phyloP scores from a whole-genome alignment of 2,113 vertebrate genomes.

The Pterocles orientalis region DNA sequence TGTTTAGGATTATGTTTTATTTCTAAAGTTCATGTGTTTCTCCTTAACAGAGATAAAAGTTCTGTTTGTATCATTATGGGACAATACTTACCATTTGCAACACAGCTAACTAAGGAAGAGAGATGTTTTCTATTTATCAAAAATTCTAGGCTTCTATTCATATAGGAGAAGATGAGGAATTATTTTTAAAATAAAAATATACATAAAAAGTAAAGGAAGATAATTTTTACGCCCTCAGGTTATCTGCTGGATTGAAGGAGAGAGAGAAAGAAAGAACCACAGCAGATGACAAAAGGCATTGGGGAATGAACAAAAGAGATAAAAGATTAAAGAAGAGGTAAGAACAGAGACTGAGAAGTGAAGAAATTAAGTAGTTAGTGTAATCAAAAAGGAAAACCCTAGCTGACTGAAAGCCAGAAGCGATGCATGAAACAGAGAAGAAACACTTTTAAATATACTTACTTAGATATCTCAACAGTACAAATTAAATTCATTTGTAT shows the following conservation, averaged over 20 bases:
- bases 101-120: background rate
- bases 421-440: slow-evolving; percentile 12
- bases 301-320: slow-evolving; percentile 38
- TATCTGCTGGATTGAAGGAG: slow-evolving; percentile 23
- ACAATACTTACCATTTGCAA: background rate
- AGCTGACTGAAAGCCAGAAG: slow-evolving; percentile 39
- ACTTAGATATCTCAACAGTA: background rate
- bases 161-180: background rate
- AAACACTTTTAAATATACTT: slow-evolving; percentile 27
- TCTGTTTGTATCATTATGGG: background rate
- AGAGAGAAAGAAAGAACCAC: background rate
- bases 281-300: slow-evolving; percentile 31
- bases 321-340: slow-evolving; percentile 47
- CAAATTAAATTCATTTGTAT: background rate
- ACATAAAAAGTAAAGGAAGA: slow-evolving; percentile 31
- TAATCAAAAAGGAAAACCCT: slow-evolving; percentile 48
- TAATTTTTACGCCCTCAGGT: slow-evolving; percentile 51
- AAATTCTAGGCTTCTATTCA: background rate
- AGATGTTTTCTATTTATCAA: background rate
- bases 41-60: background rate
- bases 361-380: slow-evolving; percentile 40
- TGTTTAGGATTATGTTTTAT: background rate
- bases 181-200: slow-evolving; percentile 40
- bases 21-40: background rate
- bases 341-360: slow-evolving; percentile 39